Conservation (phyloP, 2,888 invertebrate genomes). For the Aleiodes testaceus region DNA sequence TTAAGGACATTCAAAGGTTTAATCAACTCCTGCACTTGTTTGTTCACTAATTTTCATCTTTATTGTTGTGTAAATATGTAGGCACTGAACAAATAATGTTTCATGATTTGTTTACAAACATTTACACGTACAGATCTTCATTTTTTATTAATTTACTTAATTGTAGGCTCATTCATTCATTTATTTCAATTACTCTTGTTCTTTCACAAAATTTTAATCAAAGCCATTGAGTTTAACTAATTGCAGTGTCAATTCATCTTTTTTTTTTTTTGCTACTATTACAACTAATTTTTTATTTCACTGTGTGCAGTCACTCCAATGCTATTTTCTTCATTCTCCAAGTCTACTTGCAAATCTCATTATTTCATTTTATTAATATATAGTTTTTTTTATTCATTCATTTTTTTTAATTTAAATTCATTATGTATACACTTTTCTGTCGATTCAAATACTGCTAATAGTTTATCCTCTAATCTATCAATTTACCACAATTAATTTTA, state of each 20-base stretch:
- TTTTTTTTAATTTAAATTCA: neutral
- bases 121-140: conserved; percentile 69
- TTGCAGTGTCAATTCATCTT: conserved; percentile 12
- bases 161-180: neutral
- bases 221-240: conserved; percentile 56
- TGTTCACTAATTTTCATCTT: conserved; percentile 70
- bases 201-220: neutral
- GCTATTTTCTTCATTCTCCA: conserved; percentile 59
- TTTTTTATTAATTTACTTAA: conserved; percentile 39
- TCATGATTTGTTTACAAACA: conserved; percentile 73
- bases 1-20: too few species aligned
- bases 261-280: neutral
- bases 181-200: neutral
- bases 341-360: conserved; percentile 68
- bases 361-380: conserved; percentile 69
- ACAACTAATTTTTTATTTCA: conserved; percentile 8
- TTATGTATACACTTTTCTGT: conserved; percentile 19
- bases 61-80: conserved; percentile 72
- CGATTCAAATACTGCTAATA: conserved; percentile 10
- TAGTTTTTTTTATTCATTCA: conserved; percentile 37
- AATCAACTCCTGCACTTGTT: too few species aligned
- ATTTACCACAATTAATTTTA: conserved; percentile 41
- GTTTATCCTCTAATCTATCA: conserved; percentile 16
- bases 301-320: conserved; percentile 41
- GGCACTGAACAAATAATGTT: conserved; percentile 73